These are phyloP conservation scores for Schrankia costaestrigalis DNA, from an alignment of 2,888 invertebrate genomes.

Conservation along the genomic window DNA sequence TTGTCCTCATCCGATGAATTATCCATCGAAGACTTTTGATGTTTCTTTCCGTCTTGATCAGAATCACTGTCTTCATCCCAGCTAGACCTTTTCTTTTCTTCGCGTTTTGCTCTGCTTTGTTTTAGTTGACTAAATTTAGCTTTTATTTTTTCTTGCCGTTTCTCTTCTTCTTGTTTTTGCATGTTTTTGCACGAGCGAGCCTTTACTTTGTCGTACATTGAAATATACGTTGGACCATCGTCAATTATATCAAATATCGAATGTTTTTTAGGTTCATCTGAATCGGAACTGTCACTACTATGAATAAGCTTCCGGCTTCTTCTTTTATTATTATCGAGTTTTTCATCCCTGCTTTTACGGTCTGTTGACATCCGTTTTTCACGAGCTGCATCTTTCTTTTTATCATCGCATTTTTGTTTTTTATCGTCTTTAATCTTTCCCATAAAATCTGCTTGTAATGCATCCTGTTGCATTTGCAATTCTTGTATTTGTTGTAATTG, in stretches of 20 bases:
- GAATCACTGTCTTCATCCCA: constrained; percentile 94
- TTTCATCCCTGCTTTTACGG: constrained; percentile 76
- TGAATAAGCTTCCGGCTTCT: constrained; percentile 73
- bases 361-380: constrained; percentile 77
- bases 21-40: constrained; percentile 66
- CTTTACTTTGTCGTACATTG: constrained; percentile 99
- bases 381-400: constrained; percentile 67
- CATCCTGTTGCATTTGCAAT: constrained; percentile 74
- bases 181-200: constrained; percentile 96
- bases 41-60: constrained; percentile 72
- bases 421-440: constrained; percentile 69
- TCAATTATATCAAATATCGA: constrained; percentile 95
- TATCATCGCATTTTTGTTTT: constrained; percentile 64
- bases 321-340: constrained; percentile 55
- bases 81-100: constrained; percentile 94
- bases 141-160: constrained; percentile 91
- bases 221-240: constrained; percentile 94
- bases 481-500: constrained; percentile 74
- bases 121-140: constrained; percentile 94
- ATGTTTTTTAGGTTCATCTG: constrained; percentile 92
- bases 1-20: constrained; percentile 80
- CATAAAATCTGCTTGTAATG: constrained; percentile 58
- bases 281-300: constrained; percentile 86
- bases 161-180: constrained; percentile 95
- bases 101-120: constrained; percentile 91